phyloP scores from a whole-genome alignment of 2,113 vertebrate genomes.

The Gobio gobio region DNA sequence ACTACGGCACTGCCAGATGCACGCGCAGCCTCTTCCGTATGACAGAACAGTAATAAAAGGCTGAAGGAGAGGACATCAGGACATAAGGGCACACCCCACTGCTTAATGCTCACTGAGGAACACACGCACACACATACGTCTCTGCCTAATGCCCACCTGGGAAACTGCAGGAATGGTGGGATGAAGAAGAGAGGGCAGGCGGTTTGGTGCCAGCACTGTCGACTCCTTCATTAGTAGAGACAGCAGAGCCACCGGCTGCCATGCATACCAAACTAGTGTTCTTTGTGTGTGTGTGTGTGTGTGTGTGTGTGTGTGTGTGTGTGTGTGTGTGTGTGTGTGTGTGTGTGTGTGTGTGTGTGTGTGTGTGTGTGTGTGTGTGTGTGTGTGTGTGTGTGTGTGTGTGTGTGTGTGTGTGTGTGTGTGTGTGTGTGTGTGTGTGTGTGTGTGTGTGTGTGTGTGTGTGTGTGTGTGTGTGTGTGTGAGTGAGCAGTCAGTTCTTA shows the following conservation, averaged over 20 bases:
- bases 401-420: neutral
- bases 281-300: neutral
- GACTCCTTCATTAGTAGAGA: conserved; percentile 80
- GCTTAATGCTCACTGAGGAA: conserved; percentile 52
- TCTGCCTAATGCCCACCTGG: conserved; percentile 55
- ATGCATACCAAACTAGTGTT: conserved; percentile 75
- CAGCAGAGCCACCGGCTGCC: conserved; percentile 75
- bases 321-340: neutral
- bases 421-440: neutral
- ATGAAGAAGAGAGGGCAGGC: conserved; percentile 45
- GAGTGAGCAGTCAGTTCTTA: neutral
- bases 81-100: conserved; percentile 51
- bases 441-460: neutral
- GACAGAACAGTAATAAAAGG: conserved; percentile 48
- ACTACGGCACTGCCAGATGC: neutral
- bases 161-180: conserved; percentile 48
- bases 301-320: neutral
- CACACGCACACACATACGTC: conserved; percentile 45
- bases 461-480: neutral
- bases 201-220: conserved; percentile 71
- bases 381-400: neutral
- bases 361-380: neutral
- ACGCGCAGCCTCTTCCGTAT: conserved; percentile 11
- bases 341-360: neutral
- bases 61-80: conserved; percentile 47